These are phyloP conservation scores for Hippopotamyrus pictus DNA, from an alignment of 2,797 vertebrate species.

Conservation along the genomic window DNA sequence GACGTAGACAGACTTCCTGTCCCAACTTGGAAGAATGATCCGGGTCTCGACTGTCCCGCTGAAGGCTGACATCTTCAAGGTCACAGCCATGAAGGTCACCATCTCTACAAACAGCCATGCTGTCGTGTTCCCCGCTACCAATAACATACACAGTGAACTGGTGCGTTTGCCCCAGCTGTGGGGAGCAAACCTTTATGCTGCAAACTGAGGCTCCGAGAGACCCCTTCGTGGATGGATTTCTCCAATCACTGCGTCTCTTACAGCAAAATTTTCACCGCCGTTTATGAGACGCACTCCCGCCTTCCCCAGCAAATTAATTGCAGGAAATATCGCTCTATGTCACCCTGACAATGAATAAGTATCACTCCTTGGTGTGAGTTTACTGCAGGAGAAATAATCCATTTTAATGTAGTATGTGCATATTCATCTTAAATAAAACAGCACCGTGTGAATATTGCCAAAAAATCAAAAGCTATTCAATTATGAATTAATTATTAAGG, in stretches of 20 bases:
- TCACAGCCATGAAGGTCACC: background rate
- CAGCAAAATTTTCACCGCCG: background rate
- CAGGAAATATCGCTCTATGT: background rate
- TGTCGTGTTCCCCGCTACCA: background rate
- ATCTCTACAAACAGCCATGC: background rate
- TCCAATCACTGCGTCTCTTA: background rate
- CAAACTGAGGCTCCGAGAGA: background rate
- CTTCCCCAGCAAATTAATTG: background rate
- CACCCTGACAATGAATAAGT: background rate
- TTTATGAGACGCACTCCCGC: background rate
- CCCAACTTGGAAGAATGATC: background rate
- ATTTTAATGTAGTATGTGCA: background rate
- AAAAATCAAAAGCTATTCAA: background rate
- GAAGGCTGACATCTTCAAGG: background rate
- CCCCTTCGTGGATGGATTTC: background rate
- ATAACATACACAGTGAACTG: background rate
- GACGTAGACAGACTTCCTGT: background rate
- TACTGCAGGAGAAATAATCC: background rate
- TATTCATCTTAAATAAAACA: background rate
- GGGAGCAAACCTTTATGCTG: background rate
- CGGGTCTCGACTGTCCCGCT: background rate
- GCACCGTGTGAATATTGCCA: background rate
- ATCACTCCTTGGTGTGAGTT: background rate
- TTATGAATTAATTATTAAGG: conserved; percentile 5
- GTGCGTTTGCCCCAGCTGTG: background rate